Conservation (phyloP, 2,888 invertebrate genomes). For the Spodoptera picta region DNA sequence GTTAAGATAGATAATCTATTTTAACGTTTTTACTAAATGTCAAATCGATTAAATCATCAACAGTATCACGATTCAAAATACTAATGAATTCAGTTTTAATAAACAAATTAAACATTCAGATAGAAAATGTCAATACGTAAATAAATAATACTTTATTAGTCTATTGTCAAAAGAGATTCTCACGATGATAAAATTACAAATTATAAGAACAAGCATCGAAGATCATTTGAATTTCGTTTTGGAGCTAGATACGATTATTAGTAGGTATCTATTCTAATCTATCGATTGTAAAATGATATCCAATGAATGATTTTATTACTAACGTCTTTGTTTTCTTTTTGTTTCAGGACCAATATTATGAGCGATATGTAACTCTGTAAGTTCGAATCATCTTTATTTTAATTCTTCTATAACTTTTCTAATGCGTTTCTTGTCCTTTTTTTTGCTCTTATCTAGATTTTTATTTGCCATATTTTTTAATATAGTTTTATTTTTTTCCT, state of each 20-base stretch:
- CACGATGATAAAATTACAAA: conserved; percentile 10
- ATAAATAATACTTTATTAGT: conserved; percentile 19
- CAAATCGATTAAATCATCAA: neutral
- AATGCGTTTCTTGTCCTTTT: no score
- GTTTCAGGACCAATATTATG: conserved; percentile 85
- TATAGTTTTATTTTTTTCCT: no score
- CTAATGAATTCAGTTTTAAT: conserved; percentile 4
- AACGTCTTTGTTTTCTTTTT: conserved; percentile 38
- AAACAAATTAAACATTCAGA: neutral
- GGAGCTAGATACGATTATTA: neutral
- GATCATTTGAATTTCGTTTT: conserved; percentile 16
- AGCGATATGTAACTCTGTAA: conserved; percentile 84
- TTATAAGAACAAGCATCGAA: conserved; percentile 5
- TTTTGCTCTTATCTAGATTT: no score
- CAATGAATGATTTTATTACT: no score
- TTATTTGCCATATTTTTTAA: no score
- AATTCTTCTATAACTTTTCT: no score
- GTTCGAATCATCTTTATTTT: neutral
- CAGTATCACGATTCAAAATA: neutral
- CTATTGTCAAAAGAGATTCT: conserved; percentile 7
- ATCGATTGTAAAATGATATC: no score
- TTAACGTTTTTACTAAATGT: conserved; percentile 2
- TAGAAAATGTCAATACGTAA: conserved; percentile 20
- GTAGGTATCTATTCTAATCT: no score
- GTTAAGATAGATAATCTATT: neutral